Percentiles rank a stretch among this genome's conserved stretches.
These are phyloP conservation scores for Jaculus jaculus DNA, from an alignment of 2,113 vertebrate genomes.

Conservation along the genomic window DNA sequence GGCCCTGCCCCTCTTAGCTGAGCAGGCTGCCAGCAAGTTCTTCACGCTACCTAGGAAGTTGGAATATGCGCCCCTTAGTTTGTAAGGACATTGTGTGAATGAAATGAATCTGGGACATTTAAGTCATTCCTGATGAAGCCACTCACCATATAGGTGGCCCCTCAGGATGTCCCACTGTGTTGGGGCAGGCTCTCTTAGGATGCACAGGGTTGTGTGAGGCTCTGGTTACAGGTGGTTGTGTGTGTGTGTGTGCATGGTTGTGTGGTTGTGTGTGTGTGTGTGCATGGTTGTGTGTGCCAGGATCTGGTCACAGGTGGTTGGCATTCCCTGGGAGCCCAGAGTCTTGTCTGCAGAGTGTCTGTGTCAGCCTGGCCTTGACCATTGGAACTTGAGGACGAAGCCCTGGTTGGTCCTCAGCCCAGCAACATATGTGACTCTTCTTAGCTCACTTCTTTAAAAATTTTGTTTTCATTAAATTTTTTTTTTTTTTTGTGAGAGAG, in stretches of 20 bases:
- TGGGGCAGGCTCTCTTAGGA: not conserved
- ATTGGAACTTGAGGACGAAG: not conserved
- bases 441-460: too few relatives aligned
- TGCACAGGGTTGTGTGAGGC: not conserved
- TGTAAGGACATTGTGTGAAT: not conserved
- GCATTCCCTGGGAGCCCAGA: not conserved
- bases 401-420: not conserved
- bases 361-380: not conserved
- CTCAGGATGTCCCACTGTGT: fast-evolving
- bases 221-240: not conserved
- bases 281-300: not conserved
- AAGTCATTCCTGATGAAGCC: not conserved
- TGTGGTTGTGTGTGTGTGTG: not conserved
- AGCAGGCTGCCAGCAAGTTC: fast-evolving
- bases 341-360: not conserved
- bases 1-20: not conserved
- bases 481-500: too few relatives aligned
- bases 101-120: too few relatives aligned
- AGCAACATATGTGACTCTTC: not conserved
- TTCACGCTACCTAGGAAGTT: not conserved
- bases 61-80: not conserved
- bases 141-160: fast-evolving
- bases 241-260: too few relatives aligned
- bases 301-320: not conserved
- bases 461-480: too few relatives aligned